Evolutionary conservation across 2,113 vertebrate species (phyloP).

Genomic region (Cheirogaleus medius): DNA sequence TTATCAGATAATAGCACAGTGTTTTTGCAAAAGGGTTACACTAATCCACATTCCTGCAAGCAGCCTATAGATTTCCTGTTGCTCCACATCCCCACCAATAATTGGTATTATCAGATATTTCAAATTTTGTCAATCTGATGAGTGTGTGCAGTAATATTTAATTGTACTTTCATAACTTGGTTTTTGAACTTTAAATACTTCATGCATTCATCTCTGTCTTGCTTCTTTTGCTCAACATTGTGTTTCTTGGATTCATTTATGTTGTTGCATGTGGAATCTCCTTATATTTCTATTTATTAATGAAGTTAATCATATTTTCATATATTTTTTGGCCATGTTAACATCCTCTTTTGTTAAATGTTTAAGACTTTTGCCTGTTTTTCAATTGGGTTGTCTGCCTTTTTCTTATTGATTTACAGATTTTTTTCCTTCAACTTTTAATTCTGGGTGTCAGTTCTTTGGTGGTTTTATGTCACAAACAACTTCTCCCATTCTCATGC

Average conservation of each 20-base stretch:
- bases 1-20: not conserved
- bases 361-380: constrained; percentile 12
- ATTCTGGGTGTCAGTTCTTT: not conserved
- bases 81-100: not conserved
- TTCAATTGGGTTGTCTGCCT: not conserved
- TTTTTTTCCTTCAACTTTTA: not conserved
- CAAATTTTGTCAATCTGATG: not conserved
- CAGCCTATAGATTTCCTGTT: not conserved
- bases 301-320: not conserved
- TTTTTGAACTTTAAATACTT: not conserved
- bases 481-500: not conserved
- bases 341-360: not conserved
- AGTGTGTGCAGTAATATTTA: not conserved
- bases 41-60: not conserved
- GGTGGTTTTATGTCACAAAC: not conserved
- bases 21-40: not conserved
- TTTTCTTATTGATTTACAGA: constrained; percentile 1
- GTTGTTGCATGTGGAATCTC: not conserved
- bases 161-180: not conserved
- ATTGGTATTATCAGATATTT: not conserved
- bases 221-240: not conserved
- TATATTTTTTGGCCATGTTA: not conserved
- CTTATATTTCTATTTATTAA: not conserved
- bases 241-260: not conserved
- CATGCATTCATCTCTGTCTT: not conserved